Evolutionary conservation across 2,888 invertebrate genomes (phyloP).

Genomic region (Kryphioiulus occultus): DNA sequence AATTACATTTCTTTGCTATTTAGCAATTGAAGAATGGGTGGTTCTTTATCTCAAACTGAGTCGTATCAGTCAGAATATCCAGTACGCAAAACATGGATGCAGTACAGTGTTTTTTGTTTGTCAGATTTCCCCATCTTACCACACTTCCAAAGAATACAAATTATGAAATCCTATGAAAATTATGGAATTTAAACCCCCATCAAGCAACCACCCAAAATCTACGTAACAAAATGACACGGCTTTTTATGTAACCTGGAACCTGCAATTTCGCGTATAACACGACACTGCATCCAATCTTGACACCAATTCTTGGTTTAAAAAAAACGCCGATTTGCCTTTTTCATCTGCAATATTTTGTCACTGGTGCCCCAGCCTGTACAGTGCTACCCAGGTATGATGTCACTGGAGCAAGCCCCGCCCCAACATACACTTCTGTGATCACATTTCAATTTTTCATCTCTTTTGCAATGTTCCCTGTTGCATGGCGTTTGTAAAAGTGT

Average conservation of each 20-base stretch:
- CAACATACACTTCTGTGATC: constrained; percentile 31
- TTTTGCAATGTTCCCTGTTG: neutral
- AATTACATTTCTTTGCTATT: too few relatives aligned
- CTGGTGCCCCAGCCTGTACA: constrained; percentile 4
- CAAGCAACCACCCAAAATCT: too few relatives aligned
- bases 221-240: neutral
- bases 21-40: too few relatives aligned
- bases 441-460: neutral
- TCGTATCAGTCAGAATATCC: too few relatives aligned
- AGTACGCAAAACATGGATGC: too few relatives aligned
- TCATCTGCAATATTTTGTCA: constrained; percentile 39
- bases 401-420: neutral
- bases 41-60: too few relatives aligned
- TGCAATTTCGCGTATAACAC: neutral
- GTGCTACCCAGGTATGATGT: neutral
- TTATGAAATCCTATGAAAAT: too few relatives aligned
- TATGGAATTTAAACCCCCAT: too few relatives aligned
- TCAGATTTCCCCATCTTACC: too few relatives aligned
- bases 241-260: too few relatives aligned
- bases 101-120: too few relatives aligned
- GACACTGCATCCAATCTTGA: constrained; percentile 13
- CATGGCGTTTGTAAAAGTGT: neutral
- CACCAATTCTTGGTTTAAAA: neutral
- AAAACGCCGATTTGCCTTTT: constrained; percentile 24
- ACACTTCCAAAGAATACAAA: too few relatives aligned